Evolutionary conservation across 2,113 vertebrate species (phyloP).

Genomic region (Neodontobutis hainanensis): DNA sequence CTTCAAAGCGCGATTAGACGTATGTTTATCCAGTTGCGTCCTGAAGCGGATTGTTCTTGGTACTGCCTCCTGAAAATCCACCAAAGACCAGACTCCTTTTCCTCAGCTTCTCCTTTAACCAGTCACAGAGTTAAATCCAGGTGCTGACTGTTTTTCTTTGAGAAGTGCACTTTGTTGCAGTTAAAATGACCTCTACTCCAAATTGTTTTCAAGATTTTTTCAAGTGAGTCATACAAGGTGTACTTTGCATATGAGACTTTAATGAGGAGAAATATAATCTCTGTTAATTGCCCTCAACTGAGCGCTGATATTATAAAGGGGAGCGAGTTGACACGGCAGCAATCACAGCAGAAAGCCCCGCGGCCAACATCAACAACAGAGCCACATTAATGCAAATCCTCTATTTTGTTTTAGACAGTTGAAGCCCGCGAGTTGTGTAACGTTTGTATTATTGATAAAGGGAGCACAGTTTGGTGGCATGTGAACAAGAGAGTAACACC

Average conservation of each 20-base stretch:
- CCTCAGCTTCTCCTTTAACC: too few species aligned
- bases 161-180: not conserved
- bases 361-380: conserved; percentile 52
- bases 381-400: conserved; percentile 50
- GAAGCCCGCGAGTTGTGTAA: not conserved
- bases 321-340: conserved; percentile 8
- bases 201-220: not conserved
- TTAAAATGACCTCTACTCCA: not conserved
- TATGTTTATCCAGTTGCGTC: too few species aligned
- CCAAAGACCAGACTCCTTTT: too few species aligned
- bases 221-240: not conserved
- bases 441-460: conserved; percentile 1
- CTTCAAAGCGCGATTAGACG: too few species aligned
- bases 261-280: conserved; percentile 26
- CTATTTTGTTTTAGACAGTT: conserved; percentile 24
- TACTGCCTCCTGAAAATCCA: too few species aligned
- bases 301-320: conserved; percentile 11
- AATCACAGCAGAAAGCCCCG: conserved; percentile 39
- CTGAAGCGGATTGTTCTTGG: too few species aligned
- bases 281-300: conserved; percentile 18
- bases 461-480: not conserved
- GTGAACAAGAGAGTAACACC: not conserved
- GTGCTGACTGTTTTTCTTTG: too few species aligned
- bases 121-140: too few species aligned
- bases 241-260: conserved; percentile 3